Conservation (phyloP, 2,113 vertebrate species). For the Podarcis muralis region DNA sequence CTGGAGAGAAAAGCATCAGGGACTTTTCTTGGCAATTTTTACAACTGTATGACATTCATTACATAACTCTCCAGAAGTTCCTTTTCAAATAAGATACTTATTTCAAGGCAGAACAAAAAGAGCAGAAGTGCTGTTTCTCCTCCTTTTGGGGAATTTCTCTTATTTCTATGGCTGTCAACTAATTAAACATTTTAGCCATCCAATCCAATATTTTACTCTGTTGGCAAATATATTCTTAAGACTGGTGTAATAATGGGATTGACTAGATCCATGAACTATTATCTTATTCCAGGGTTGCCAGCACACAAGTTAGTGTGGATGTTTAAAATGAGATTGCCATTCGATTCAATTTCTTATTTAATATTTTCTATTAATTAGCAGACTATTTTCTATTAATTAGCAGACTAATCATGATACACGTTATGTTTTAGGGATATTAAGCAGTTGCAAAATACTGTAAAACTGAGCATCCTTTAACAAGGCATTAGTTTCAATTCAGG, state of each 20-base stretch:
- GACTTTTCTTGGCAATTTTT: background rate
- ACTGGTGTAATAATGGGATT: background rate
- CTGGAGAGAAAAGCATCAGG: background rate
- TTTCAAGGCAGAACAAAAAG: background rate
- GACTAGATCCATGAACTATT: background rate
- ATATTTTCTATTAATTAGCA: background rate
- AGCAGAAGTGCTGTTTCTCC: background rate
- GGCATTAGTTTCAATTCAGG: background rate
- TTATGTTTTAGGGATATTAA: background rate
- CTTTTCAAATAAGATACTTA: background rate
- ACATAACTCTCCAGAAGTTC: background rate
- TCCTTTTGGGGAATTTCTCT: constrained; percentile 19
- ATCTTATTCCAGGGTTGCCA: background rate
- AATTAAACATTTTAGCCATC: background rate
- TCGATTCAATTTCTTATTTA: background rate
- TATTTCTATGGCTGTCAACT: constrained; percentile 1
- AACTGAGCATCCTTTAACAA: background rate
- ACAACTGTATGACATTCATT: background rate
- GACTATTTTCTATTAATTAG: background rate
- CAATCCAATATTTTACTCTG: background rate
- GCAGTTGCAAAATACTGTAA: background rate
- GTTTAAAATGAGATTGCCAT: background rate
- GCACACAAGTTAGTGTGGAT: background rate
- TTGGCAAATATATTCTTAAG: background rate
- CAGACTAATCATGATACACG: background rate